Base-by-base conservation (phyloP, 35 echinoderm and acorn worm genomes). In the Patiria miniata region DNA sequence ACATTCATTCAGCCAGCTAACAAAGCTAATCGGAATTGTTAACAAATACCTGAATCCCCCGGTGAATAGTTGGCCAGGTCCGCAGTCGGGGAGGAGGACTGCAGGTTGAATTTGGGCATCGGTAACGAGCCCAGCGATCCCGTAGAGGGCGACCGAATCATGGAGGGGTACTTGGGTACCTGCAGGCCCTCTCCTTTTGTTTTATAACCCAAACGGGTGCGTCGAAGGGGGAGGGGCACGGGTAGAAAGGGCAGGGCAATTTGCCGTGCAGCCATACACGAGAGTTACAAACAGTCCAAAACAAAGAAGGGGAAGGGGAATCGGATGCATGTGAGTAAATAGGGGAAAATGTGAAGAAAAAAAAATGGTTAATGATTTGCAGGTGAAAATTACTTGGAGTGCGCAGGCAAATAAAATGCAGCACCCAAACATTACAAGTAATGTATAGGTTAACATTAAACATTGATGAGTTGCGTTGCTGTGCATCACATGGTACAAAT, bases 81-180 rank as follows among this genome's bases (percentile, higher is more conserved):
- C 29, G 61, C 60, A 26, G 87, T 90, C 33, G 95, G 83, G 87
- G 95, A 93, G n/a, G 85, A 77, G 30, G 95, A 89, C 83, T 78
- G 87, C 78, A 86, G 80, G 52, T 88, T 81, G 30, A 85, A 78
- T 40, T 79, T 82, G 56, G 95, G 95, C 79, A 86, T 68, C 42
- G 95, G 95, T 15, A 97, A 84, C 32, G 56, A 61, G 38, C 91
- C 95, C 60, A 97, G 78, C 68, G 95, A 97, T 87, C 87, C 87
- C 51, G 91, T 90, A 19, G 95, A 97, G 87, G 91, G 83, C 40
- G 95, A 93, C 44, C 87, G 91, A 30, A 91, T 87, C 80, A 95
- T 87, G 37, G 77, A 60, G 34, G 86, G 76, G 55, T 83, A 82
- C 59, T 78, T 50, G 17, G 87, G 93, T 37, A 85, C 38, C 42